Base-by-base conservation (phyloP, 2,113 vertebrate species). In the Pangasianodon gigas region DNA sequence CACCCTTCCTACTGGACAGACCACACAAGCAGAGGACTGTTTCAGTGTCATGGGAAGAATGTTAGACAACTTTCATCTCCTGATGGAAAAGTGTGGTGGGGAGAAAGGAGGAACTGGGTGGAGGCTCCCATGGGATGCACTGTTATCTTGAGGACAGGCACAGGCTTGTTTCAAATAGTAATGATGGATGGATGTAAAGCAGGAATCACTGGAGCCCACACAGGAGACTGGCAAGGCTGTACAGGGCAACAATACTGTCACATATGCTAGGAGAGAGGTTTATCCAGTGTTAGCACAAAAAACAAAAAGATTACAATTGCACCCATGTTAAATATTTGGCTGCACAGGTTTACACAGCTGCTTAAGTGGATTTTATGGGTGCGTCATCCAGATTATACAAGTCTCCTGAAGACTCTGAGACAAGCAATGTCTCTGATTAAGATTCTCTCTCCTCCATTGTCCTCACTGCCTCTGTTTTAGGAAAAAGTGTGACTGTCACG, bases 21-120 rank as follows among this genome's bases (percentile, higher is more conserved):
- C 94, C 94, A 95, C 95, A 95, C 94, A 95, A 58, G 90, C 92
- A 44, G 94, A 91, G 11, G 67, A 46, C 56, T 82, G 89, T 85
- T 91, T 89, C 71, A 91, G 84, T 91, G 87, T 88, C 87, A 58
- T 79, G 87, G 88, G 89, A 94, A 91, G 92, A 94, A 94, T 92
- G 92, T 92, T 92, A 81, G 91, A 89, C 89, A 91, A 92, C 91
- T 91, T 92, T 93, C 92, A 94, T 92, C 92, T 65, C 6, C 89
- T 85, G 93, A 93, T 88, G 93, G 92, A 93, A 93, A 92, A 88
- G 51, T 60, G 48, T 58, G 46, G 60, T 41, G 69, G 32, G 16
- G 10, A 41, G 60, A 69, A 32, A 84, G 29, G 52, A 65, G 74
- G 65, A n/a, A 41, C 44, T 82, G 84, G 65, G 85, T 54, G 51